Conservation (phyloP, 2,888 invertebrate genomes). For the Trachelus iudaicus region DNA sequence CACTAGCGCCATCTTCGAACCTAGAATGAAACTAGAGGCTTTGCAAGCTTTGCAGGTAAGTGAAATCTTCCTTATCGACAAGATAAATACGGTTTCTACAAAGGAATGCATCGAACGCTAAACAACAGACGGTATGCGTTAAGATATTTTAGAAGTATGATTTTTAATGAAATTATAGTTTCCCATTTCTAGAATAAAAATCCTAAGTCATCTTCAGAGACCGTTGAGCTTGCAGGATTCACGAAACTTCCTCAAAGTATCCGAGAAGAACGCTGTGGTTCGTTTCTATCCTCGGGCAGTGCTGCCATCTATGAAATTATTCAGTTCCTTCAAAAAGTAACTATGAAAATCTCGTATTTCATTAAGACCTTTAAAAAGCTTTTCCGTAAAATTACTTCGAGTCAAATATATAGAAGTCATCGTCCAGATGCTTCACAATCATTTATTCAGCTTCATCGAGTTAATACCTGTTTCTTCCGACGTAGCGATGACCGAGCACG, state of each 20-base stretch:
- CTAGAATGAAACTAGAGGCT: not conserved
- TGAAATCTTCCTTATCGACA: not conserved
- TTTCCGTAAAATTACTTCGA: not conserved
- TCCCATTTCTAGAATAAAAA: not conserved
- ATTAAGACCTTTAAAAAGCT: not conserved
- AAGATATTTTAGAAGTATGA: not conserved
- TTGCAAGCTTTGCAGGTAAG: not conserved
- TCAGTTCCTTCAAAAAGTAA: not conserved
- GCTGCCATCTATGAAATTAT: not conserved
- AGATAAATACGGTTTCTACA: not conserved
- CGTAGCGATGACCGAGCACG: not conserved
- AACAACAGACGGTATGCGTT: not conserved
- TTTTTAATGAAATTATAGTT: not conserved
- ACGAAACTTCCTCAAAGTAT: not conserved
- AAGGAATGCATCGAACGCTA: not conserved
- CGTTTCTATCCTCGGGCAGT: not conserved
- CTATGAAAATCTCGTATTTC: not conserved
- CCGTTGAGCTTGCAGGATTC: not conserved
- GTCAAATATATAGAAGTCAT: not conserved
- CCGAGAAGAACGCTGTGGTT: not conserved
- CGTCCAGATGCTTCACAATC: not conserved
- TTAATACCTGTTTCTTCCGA: not conserved
- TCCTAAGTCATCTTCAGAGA: not conserved
- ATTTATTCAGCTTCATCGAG: not conserved
- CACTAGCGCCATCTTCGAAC: not conserved